Evolutionary conservation across 2,113 vertebrate genomes (phyloP).

Genomic region (Conger conger): DNA sequence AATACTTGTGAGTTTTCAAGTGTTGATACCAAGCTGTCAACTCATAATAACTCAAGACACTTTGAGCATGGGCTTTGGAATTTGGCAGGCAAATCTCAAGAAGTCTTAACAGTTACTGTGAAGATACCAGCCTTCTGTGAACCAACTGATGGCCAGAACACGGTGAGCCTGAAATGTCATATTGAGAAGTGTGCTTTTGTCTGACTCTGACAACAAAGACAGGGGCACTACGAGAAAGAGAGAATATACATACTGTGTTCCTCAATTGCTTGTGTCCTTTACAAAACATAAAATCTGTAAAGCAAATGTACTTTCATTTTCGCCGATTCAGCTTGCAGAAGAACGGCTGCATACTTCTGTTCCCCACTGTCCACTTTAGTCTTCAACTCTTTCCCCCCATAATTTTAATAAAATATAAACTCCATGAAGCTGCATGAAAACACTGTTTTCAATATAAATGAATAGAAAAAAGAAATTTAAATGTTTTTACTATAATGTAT

Average conservation of each 20-base stretch:
- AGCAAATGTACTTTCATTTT: too few species aligned
- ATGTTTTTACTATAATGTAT: too few species aligned
- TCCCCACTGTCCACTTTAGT: background rate
- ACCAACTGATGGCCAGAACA: background rate
- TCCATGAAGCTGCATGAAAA: background rate
- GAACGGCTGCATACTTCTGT: too few species aligned
- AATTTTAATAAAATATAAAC: background rate
- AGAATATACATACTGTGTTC: background rate
- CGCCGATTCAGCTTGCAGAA: too few species aligned
- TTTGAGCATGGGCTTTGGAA: conserved; percentile 12
- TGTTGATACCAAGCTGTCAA: background rate
- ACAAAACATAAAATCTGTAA: too few species aligned
- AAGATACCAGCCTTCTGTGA: conserved; percentile 7
- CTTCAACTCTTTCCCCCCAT: background rate
- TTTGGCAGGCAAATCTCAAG: conserved; percentile 33
- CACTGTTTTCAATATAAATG: background rate
- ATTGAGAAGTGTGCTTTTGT: background rate
- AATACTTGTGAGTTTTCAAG: conserved; percentile 15
- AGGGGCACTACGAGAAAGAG: background rate
- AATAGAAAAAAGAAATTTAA: too few species aligned
- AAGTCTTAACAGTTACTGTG: background rate
- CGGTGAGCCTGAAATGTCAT: background rate
- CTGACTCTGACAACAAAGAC: background rate
- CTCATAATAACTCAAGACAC: conserved; percentile 16
- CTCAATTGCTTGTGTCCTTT: too few species aligned